phyloP scores from a whole-genome alignment of 2,888 invertebrate genomes.

The Coleophora flavipennella region DNA sequence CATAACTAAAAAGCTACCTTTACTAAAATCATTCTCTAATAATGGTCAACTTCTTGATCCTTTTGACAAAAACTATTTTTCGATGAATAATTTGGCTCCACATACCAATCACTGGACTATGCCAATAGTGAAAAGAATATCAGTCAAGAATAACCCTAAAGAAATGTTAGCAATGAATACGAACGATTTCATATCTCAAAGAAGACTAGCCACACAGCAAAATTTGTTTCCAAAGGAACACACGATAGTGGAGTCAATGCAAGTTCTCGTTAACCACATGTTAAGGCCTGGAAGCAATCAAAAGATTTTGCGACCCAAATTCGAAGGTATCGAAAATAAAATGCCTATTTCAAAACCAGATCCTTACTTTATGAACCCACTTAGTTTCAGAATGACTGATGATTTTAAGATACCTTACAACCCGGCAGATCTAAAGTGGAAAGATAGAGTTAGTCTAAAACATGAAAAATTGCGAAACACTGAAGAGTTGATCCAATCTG shows the following conservation, averaged over 20 bases:
- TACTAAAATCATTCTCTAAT: constrained; percentile 3
- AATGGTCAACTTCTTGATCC: constrained; percentile 19
- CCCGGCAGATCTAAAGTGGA: constrained; percentile 20
- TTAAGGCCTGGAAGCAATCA: constrained; percentile 15
- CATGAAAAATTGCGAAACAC: constrained; percentile 12
- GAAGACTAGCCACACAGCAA: constrained; percentile 16
- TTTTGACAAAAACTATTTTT: constrained; percentile 27
- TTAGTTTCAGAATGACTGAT: constrained; percentile 4
- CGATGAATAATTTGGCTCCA: constrained; percentile 23
- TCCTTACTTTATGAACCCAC: neutral
- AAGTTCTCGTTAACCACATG: neutral
- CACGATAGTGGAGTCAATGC: neutral
- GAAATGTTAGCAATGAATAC: constrained; percentile 27
- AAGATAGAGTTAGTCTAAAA: constrained; percentile 22
- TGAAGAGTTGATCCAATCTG: neutral
- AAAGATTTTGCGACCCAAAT: constrained; percentile 26
- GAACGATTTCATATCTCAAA: constrained; percentile 29
- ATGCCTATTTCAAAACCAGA: constrained; percentile 21
- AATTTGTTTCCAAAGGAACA: neutral
- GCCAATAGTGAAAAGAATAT: constrained; percentile 23
- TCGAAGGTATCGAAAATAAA: constrained; percentile 19
- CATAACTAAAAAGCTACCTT: no score
- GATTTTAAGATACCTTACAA: constrained; percentile 18
- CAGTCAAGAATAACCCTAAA: constrained; percentile 21
- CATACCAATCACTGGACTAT: constrained; percentile 19